A percentile compares a stretch with the other conserved stretches of the same genome.
Evolutionary conservation across 1,140 invertebrate species (phyloP).

Genomic region (Venustaconcha ellipsiformis): DNA sequence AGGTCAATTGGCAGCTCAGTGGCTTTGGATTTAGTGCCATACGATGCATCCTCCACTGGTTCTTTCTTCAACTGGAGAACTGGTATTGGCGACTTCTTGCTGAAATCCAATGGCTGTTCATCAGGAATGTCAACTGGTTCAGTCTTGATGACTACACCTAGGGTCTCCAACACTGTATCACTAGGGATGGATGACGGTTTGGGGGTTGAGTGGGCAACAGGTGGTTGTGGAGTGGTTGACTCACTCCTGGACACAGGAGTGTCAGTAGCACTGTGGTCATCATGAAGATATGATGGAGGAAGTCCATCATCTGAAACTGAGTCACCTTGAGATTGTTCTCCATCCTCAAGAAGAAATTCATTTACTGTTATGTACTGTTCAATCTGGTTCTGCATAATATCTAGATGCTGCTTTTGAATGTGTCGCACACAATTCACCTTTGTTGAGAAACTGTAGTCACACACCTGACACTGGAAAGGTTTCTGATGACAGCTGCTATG

Average conservation of each 20-base stretch:
- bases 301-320: conserved; percentile 30
- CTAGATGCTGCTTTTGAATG: conserved; percentile 67
- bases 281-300: background rate
- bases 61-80: conserved; percentile 9
- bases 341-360: conserved; percentile 36
- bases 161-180: background rate
- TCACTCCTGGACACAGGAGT: conserved; percentile 10
- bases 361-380: conserved; percentile 51
- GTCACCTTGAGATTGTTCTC: conserved; percentile 28
- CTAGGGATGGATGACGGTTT: conserved; percentile 10
- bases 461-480: conserved; percentile 66
- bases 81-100: conserved; percentile 76
- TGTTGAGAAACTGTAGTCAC: conserved; percentile 68
- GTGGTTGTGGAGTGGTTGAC: conserved; percentile 29
- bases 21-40: background rate
- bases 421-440: conserved; percentile 70
- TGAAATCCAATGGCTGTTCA: conserved; percentile 80
- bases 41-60: conserved; percentile 1
- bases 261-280: background rate
- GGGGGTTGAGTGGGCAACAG: conserved; percentile 47
- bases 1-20: conserved; percentile 58
- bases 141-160: conserved; percentile 29
- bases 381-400: conserved; percentile 57
- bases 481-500: conserved; percentile 67
- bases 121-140: conserved; percentile 37